Conservation (phyloP, 2,888 invertebrate species). For the Thymelicus acteon region DNA sequence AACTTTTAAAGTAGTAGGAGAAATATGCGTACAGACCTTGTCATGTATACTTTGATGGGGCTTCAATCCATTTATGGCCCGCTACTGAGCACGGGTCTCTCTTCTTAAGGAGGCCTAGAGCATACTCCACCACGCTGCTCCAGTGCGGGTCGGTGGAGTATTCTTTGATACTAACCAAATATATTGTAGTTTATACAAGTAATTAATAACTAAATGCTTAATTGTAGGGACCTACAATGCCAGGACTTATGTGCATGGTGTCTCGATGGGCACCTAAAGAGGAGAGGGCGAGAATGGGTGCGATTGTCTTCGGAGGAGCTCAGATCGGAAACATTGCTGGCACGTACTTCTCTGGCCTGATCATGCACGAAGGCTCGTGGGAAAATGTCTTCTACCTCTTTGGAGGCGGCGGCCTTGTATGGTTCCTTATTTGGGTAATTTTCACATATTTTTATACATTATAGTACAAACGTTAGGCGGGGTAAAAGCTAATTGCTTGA, state of each 20-base stretch:
- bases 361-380: slow-evolving; percentile 81
- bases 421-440: slow-evolving; percentile 81
- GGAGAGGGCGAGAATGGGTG: slow-evolving; percentile 83
- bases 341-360: slow-evolving; percentile 77
- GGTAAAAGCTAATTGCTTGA: too few relatives aligned
- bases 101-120: too few relatives aligned
- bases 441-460: not conserved
- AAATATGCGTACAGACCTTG: too few relatives aligned
- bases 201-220: not conserved
- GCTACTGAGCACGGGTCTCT: too few relatives aligned
- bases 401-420: slow-evolving; percentile 78
- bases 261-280: slow-evolving; percentile 86
- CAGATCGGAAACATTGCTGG: slow-evolving; percentile 86
- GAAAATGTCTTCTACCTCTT: slow-evolving; percentile 85
- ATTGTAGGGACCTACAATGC: slow-evolving; percentile 85
- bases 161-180: too few relatives aligned
- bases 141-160: too few relatives aligned
- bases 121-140: too few relatives aligned
- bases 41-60: too few relatives aligned
- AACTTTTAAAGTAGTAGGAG: too few relatives aligned
- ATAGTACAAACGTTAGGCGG: too few relatives aligned
- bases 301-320: slow-evolving; percentile 88
- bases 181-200: too few relatives aligned
- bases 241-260: slow-evolving; percentile 85
- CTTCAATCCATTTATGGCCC: too few relatives aligned